Base-by-base conservation (phyloP, 2,888 invertebrate species). In the Caenorhabditis sulstoni region DNA sequence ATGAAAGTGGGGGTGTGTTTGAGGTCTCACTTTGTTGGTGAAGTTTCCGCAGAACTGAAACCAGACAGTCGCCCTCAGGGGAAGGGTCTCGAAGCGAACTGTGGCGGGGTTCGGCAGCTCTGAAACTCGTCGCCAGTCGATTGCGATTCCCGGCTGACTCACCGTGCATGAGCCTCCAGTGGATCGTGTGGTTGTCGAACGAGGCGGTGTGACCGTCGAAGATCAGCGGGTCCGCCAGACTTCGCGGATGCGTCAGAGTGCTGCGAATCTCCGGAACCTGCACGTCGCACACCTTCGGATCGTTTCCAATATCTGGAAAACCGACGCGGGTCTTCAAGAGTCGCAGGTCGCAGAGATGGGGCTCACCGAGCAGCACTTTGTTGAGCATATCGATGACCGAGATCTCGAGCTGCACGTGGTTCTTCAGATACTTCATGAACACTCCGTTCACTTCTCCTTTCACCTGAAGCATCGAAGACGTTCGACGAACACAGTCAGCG, bases 201-300 rank as follows among this genome's bases (percentile, higher is more conserved):
- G 89, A 87, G 7, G 65, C 75, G 3, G 90, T 90, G 79, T 90
- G 90, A 1, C 90, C 90, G 35, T 85, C 81, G 64, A 75, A 85
- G 12, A 84, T 86, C 45, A 91, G 88, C 20, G 86, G 87, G 82
- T 91, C 91, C 20, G 88, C 79, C 23, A 91, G 83, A 55, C 82
- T 79, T 66, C 84, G 81, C 35, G 88, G 87, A 12, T 89, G 87
- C 3, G 88, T 85, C 35, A 91, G 75, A 59, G 91, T 91, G 3
- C 90, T 88, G 16, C 90, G 84, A 18, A 91, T 84, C 75, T 91
- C 91, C 1, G 91, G 91, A 39, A 91, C 88, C 85, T 91, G 91
- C 16, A 87, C 85, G 57, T 87, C 85, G 58, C 85, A 66, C 7
- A 90, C 90, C 45, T 87, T 85, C 35, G 70, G 62, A 76, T 91